Percentiles rank a stretch among this genome's conserved stretches.
Conservation (phyloP, 2,113 vertebrate species). For the Saguinus imperator region DNA sequence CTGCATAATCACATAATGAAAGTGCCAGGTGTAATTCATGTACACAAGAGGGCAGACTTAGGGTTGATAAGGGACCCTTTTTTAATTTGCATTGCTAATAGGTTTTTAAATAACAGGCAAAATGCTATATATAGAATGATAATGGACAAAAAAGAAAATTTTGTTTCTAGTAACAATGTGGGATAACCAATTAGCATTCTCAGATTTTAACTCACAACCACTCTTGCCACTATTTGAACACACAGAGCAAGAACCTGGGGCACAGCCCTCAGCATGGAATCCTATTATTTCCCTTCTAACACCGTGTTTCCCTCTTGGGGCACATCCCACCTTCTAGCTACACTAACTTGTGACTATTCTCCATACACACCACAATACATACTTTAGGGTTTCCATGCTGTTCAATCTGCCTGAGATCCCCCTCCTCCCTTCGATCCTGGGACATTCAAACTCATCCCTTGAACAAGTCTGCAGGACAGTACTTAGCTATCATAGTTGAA, state of each 20-base stretch:
- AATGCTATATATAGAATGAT: not conserved
- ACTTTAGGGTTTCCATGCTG: not conserved
- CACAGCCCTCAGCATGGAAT: not conserved
- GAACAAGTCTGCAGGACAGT: not conserved
- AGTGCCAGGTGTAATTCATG: constrained; percentile 22
- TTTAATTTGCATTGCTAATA: constrained; percentile 46
- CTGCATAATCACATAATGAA: constrained; percentile 54
- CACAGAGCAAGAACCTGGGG: not conserved
- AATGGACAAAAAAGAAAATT: not conserved
- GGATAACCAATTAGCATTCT: not conserved
- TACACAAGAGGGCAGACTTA: constrained; percentile 45
- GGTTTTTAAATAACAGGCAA: constrained; percentile 34
- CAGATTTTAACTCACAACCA: not conserved
- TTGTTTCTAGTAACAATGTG: constrained; percentile 12
- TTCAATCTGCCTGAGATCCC: not conserved
- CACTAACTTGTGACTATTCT: not conserved
- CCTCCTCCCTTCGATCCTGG: not conserved
- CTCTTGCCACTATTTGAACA: not conserved
- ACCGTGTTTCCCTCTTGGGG: not conserved
- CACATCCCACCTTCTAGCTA: not conserved
- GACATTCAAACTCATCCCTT: not conserved
- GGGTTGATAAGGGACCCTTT: constrained; percentile 30
- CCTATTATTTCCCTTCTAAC: not conserved
- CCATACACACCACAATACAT: not conserved
- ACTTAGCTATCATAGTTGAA: not conserved